Evolutionary conservation across 2,113 vertebrate species (phyloP).

Genomic region (Anthoscopus minutus): DNA sequence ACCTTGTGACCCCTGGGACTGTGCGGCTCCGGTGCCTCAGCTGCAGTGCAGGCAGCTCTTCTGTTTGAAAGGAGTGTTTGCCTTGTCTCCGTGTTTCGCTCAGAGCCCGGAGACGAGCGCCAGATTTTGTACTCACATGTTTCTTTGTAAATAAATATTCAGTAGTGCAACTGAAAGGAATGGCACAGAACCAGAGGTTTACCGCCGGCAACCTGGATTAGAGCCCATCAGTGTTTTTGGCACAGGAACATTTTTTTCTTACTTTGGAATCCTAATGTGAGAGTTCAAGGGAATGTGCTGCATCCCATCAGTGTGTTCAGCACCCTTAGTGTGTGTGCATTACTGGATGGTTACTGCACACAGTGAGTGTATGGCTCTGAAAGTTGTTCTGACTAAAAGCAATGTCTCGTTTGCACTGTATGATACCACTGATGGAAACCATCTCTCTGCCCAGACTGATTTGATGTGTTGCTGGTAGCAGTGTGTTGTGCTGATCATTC

Average conservation of each 20-base stretch:
- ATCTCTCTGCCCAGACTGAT: not conserved
- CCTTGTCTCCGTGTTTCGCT: not conserved
- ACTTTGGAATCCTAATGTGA: not conserved
- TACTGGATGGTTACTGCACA: not conserved
- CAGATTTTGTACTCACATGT: not conserved
- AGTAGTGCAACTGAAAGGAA: slow-evolving; percentile 5
- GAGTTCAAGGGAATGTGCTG: not conserved
- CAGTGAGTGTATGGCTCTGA: not conserved
- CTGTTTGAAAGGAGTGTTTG: not conserved
- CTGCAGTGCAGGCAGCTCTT: not conserved
- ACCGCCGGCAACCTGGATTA: not conserved
- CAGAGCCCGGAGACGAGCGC: not conserved
- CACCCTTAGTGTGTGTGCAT: not conserved
- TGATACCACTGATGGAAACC: not conserved
- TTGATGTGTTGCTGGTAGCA: not conserved
- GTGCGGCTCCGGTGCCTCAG: not conserved
- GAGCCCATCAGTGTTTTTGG: slow-evolving; percentile 15
- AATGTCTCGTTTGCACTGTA: not conserved
- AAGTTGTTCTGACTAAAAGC: not conserved
- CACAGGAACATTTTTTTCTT: not conserved
- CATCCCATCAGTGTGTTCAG: not conserved
- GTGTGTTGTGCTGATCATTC: not conserved
- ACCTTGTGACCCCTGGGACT: not conserved
- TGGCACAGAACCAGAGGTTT: slow-evolving; percentile 13
- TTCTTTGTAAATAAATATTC: slow-evolving; percentile 44